Evolutionary conservation across 2,113 vertebrate genomes (phyloP), one percentile per base, ranked within the genome.

Genomic region (Sturnus vulgaris): DNA sequence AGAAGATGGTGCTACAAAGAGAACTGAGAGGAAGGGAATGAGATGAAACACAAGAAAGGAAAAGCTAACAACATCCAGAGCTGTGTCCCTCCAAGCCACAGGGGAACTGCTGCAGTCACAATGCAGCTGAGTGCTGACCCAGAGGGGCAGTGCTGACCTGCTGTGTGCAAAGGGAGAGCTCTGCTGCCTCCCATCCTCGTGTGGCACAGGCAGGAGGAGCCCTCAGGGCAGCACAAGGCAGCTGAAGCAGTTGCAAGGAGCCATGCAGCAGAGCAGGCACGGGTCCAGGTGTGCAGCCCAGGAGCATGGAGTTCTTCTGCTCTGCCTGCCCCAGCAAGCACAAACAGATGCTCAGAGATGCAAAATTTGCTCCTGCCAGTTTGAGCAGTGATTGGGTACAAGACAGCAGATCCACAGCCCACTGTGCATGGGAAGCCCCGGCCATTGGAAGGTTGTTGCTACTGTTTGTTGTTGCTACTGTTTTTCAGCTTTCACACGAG

Each of bases 31-130:
- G 65, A 73, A 90, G 47, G 14, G 30, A 73, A 78, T 37, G 64
- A 93, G 64, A 81, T 50, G 33, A 75, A 83, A 86, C 18, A 83
- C 42, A 44, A 70, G 71, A 73, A 90, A 73, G 42, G 85, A 81
- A 59, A 73, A 93, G 46, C 46, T 86, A 63, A 50, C 28, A 10
- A 66, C 57, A 39, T 7, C 39, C 55, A 82, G 90, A 83, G 63
- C 33, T 20, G 39, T 1, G 7, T 22, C n/a, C 60, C 52, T 49
- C 20, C 30, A 15, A 33, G 44, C 33, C 68, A 23, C 15, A 7
- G 0, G 8, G n/a, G 64, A 73, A 21, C 27, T 14, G 30, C 63
- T 65, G 66, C 15, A 5, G 33, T 66, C 35, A 2, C 3, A 15
- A 3, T 5, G 1, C 33, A 70, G 77, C 46, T 7, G 15, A 30